These are phyloP conservation scores for Sarcophaga rosellei DNA, from an alignment of 2,888 invertebrate species.

Conservation along the genomic window DNA sequence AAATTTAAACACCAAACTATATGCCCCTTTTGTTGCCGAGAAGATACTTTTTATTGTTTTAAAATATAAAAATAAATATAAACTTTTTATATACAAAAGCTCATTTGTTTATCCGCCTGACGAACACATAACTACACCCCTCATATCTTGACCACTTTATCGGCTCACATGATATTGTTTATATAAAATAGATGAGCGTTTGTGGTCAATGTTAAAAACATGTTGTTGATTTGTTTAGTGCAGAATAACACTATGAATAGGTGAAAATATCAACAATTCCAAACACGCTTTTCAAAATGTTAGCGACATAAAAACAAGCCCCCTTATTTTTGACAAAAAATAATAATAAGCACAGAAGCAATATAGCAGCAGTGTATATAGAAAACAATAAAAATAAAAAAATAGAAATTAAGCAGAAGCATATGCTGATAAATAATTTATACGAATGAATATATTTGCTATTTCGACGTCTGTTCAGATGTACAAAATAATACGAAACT, in stretches of 20 bases:
- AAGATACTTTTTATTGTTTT: no score
- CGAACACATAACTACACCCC: no score
- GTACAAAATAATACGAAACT: not conserved
- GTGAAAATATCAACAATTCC: not conserved
- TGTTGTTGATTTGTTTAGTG: not conserved
- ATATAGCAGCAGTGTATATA: not conserved
- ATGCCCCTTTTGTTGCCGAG: no score
- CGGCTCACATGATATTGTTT: not conserved
- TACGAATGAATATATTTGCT: not conserved
- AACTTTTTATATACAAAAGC: no score
- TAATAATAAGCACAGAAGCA: not conserved
- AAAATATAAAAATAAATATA: no score
- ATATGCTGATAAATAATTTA: slow-evolving; percentile 15
- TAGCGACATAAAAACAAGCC: slow-evolving; percentile 22
- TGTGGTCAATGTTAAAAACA: slow-evolving; percentile 38
- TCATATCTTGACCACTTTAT: not conserved
- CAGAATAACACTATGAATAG: not conserved
- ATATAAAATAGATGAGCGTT: not conserved
- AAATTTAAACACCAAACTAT: no score
- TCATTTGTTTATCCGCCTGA: no score
- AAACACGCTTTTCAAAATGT: slow-evolving; percentile 1
- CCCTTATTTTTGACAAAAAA: slow-evolving; percentile 32
- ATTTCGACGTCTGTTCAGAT: not conserved
- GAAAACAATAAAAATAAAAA: not conserved
- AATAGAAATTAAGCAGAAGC: not conserved